phyloP scores from a whole-genome alignment of 1,140 invertebrate genomes.

The Amphibalanus amphitrite region DNA sequence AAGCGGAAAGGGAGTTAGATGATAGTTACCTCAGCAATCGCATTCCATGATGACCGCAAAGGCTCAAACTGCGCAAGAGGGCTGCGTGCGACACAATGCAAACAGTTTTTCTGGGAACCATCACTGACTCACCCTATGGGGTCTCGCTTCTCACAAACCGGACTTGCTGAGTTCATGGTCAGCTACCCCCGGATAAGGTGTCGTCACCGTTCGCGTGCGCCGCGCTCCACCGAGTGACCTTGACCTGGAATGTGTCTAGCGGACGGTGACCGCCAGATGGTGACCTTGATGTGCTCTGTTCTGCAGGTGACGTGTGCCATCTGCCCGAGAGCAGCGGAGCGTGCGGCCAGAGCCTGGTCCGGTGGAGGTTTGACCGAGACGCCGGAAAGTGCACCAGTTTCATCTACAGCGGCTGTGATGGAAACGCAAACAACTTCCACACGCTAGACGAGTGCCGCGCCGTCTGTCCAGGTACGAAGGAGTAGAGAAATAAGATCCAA shows the following conservation, averaged over 20 bases:
- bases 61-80: no score
- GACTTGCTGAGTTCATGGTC: no score
- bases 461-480: constrained; percentile 13
- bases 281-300: neutral
- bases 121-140: no score
- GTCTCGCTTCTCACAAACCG: no score
- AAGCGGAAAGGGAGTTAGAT: no score
- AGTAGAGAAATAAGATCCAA: no score
- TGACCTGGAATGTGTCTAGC: neutral
- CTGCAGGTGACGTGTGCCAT: constrained; percentile 58
- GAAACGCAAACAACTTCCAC: constrained; percentile 78
- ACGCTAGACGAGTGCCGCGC: constrained; percentile 50
- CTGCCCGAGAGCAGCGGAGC: constrained; percentile 44
- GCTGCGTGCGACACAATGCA: no score
- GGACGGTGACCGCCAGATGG: neutral
- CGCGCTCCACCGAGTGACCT: neutral
- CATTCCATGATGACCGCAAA: no score
- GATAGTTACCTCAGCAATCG: no score
- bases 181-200: no score
- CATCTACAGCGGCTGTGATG: constrained; percentile 48
- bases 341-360: constrained; percentile 24
- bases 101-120: no score
- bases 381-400: constrained; percentile 55
- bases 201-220: no score
- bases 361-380: constrained; percentile 60